phyloP scores from a whole-genome alignment of 1,140 invertebrate genomes.

The Drosophila erecta region DNA sequence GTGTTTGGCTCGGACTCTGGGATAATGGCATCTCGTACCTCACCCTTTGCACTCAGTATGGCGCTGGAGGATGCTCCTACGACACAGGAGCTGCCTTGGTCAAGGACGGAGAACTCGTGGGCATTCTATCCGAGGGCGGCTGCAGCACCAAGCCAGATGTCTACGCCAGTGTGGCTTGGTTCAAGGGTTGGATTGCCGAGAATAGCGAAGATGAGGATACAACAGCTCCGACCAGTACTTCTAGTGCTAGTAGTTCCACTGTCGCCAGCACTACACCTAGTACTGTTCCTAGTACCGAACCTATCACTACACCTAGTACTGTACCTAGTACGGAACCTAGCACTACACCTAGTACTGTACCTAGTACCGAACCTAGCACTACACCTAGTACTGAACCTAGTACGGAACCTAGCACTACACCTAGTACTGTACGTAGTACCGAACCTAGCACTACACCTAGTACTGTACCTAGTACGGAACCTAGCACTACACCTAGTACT shows the following conservation, averaged over 20 bases:
- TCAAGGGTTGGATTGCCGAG: background rate
- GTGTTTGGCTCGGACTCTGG: background rate
- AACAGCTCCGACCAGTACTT: background rate
- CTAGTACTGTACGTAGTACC: no score
- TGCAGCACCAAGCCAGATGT: conserved; percentile 22
- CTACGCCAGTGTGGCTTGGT: conserved; percentile 9
- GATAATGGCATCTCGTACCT: conserved; percentile 15
- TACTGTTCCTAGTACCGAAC: background rate
- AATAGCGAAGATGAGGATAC: background rate
- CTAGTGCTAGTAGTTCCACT: background rate
- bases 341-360: background rate
- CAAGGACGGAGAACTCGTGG: conserved; percentile 4
- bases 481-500: no score
- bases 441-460: background rate
- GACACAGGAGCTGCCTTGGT: conserved; percentile 27
- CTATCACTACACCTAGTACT: background rate
- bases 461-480: no score
- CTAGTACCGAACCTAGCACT: background rate
- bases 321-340: background rate
- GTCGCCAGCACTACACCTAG: background rate
- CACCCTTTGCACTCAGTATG: conserved; percentile 13
- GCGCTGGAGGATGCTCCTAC: conserved; percentile 10
- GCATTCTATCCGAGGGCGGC: conserved; percentile 29
- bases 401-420: no score
- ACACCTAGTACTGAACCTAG: no score